Evolutionary conservation across 2,797 vertebrate genomes (phyloP).

Genomic region (Micrastur ruficollis): DNA sequence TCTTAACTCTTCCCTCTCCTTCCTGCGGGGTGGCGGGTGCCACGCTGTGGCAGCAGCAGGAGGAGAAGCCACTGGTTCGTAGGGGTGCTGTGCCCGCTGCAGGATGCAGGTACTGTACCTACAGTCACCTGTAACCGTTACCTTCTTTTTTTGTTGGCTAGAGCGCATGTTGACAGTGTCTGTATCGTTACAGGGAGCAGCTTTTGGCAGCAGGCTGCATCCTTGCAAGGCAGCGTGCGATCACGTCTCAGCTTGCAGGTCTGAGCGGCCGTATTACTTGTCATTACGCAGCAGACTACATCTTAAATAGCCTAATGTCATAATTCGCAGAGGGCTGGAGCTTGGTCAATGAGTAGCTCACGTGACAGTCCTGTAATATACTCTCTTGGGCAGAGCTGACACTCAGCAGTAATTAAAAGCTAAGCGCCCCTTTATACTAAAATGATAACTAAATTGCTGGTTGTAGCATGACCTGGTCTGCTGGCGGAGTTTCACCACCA

Average conservation of each 20-base stretch:
- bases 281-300: neutral
- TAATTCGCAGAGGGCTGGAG: neutral
- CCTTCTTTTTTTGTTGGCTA: neutral
- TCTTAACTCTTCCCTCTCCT: neutral
- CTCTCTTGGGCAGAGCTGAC: neutral
- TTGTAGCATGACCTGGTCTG: neutral
- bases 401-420: neutral
- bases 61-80: accelerated
- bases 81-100: neutral
- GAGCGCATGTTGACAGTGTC: accelerated
- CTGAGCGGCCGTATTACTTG: neutral
- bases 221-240: neutral
- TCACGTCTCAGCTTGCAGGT: neutral
- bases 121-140: accelerated
- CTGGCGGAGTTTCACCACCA: neutral
- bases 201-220: neutral
- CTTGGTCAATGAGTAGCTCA: neutral
- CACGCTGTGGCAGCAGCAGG: accelerated
- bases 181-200: accelerated
- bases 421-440: neutral
- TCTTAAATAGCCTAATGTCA: neutral
- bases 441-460: neutral
- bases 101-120: neutral
- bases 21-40: accelerated
- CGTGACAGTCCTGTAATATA: neutral